Evolutionary conservation across 1,140 invertebrate species (phyloP), one percentile per base, ranked within the genome.

Genomic region (Megalopta genalis): DNA sequence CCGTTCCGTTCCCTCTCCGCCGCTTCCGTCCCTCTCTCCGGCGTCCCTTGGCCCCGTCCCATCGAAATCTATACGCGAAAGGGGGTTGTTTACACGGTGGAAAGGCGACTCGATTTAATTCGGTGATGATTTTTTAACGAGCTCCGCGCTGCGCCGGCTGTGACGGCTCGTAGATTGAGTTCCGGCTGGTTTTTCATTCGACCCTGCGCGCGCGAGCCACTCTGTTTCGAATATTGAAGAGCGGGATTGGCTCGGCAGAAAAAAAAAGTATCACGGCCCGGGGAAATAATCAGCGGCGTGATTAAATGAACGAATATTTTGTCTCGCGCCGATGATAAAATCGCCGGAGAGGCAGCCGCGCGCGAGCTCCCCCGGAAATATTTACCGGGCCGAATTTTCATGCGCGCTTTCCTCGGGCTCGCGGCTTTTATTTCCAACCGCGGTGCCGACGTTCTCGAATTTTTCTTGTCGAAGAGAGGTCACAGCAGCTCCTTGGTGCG

Each of bases 71-170:
- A 86, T 86, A 86, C 71, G 81, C 73, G 52, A 67, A 83, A 70
- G 85, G 89, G 88, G 90, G 89, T 92, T 93, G 91, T 93, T 93
- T 93, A 92, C 91, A 92, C 83, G 87, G 66, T 73, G 86, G 86
- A 87, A 85, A 86, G 87, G 85, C 82, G 77, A 84, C 89, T 91
- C 92, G 89, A 93, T 93, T 93, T 93, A 92, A 92, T 93, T 92
- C 90, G 85, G 90, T 93, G 91, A 93, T 93, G 92, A 93, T 93
- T 93, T 93, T 93, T 92, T 93, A 93, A 93, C 92, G 90, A 92
- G 88, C 82, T 87, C 77, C 87, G 85, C 86, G 85, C 63, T 67
- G 67, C 25, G 39, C 54, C 49, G 21, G 39, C 70, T 46, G 57
- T 75, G 77, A 75, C 64, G 66, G 64, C 52, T 72, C 63, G 52